Base-by-base conservation (phyloP, 2,888 invertebrate genomes). In the Omphaloscelis lunosa region DNA sequence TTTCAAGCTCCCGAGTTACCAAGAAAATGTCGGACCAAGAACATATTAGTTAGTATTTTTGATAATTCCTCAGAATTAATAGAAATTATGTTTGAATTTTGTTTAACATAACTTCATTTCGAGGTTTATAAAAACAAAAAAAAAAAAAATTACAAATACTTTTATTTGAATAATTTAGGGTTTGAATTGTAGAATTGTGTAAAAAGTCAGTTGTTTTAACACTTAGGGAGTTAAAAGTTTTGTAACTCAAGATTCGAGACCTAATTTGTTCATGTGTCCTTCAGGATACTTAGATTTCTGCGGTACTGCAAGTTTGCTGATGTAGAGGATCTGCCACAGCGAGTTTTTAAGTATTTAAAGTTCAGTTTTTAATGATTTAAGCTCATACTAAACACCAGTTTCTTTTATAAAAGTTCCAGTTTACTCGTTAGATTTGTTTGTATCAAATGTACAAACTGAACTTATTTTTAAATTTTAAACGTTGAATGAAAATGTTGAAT, bases 1-100 rank as follows among this genome's bases (percentile, higher is more conserved):
- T 45, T 53, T 48, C 7, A 15, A 17, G 6, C 8, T n/a, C 3
- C 27, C 9, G 39, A 63, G 9, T 2, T n/a, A 17, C 2, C 12
- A 34, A 8, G 6, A 61, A 45, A 45, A 61, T 62, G 77, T 7
- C 27, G 20, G 20, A 66, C 1, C 1, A 5, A 1, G 15, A 29
- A 48, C 0, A 2, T 27, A 4, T 5, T 6, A 11, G 77, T 77
- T 20, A 79, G 61, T 61, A 20, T 53, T 27, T n/a, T 29, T 41
- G 11, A n/a, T 63, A 23, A 27, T n/a, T 45, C n/a, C 7, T 27
- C 23, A n/a, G n/a, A 7, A 27, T 7, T 7, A 56, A n/a, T 17
- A 4, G 48, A 39, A 72, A 29, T 29, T 29, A 71, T 80, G 48
- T 72, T 72, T 71, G 45, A 56, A 72, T 63, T 20, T 48, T 79